Evolutionary conservation across 2,113 vertebrate genomes (phyloP).

Genomic region (Podiceps cristatus): DNA sequence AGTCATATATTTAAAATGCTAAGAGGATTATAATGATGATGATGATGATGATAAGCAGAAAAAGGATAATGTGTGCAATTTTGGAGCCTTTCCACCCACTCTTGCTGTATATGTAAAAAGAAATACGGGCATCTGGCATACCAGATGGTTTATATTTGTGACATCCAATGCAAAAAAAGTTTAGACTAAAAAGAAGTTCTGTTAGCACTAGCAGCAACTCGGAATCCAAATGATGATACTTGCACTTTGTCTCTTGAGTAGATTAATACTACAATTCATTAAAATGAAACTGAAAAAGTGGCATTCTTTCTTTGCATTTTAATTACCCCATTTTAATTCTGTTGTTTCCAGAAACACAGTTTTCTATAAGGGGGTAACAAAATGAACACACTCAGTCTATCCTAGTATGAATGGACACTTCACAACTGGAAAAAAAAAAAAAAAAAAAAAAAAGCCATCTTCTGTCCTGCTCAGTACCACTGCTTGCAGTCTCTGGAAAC

Average conservation of each 20-base stretch:
- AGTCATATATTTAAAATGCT: conserved; percentile 60
- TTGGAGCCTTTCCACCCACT: conserved; percentile 46
- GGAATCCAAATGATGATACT: conserved; percentile 52
- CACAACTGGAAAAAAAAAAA: neutral
- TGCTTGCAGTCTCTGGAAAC: neutral
- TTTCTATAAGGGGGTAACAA: neutral
- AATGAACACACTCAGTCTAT: neutral
- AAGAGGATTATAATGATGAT: conserved; percentile 40
- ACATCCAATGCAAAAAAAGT: conserved; percentile 54
- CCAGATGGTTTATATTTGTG: conserved; percentile 77
- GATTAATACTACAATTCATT: conserved; percentile 39
- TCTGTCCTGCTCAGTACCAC: neutral
- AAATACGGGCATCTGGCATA: conserved; percentile 67
- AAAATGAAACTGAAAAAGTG: conserved; percentile 25
- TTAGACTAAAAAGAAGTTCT: conserved; percentile 52
- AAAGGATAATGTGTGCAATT: conserved; percentile 54
- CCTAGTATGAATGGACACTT: neutral
- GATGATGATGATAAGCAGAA: conserved; percentile 64
- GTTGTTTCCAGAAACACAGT: neutral
- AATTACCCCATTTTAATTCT: neutral
- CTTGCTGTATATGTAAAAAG: conserved; percentile 40
- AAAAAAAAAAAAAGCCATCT: neutral
- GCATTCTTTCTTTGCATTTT: conserved; percentile 21
- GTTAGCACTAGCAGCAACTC: conserved; percentile 48
- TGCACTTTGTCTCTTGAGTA: conserved; percentile 52